phyloP scores from a whole-genome alignment of 2,888 invertebrate species.

The Tetheella fluctuosa region DNA sequence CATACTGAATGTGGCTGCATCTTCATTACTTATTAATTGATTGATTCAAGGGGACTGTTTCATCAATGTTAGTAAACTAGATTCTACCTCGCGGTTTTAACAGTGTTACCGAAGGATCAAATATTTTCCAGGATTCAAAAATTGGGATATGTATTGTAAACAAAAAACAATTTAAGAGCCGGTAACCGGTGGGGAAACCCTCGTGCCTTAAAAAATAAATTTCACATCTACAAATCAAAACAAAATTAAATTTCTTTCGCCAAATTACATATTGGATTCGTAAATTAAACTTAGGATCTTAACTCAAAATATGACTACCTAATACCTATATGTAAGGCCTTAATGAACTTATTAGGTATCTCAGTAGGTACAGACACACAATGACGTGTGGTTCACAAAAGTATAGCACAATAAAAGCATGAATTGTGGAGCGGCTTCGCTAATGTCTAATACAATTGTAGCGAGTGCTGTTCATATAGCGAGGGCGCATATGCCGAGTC shows the following conservation, averaged over 20 bases:
- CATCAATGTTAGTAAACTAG: background rate
- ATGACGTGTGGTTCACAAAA: constrained; percentile 14
- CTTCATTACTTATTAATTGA: constrained; percentile 11
- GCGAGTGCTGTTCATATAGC: constrained; percentile 61
- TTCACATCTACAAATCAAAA: no score
- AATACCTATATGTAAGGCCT: background rate
- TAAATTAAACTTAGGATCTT: no score
- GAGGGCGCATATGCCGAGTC: constrained; percentile 47
- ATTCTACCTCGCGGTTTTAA: background rate
- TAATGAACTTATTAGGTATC: background rate
- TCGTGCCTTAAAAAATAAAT: no score
- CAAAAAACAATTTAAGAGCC: no score
- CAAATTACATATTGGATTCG: no score
- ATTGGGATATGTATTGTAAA: no score
- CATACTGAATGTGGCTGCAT: background rate
- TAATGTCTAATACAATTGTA: constrained; percentile 74
- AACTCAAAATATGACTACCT: no score
- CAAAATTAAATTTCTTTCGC: no score
- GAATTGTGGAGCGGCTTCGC: constrained; percentile 51
- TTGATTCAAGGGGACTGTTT: background rate
- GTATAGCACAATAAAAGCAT: constrained; percentile 44
- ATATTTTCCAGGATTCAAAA: no score
- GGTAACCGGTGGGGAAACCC: no score
- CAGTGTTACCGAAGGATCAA: background rate
- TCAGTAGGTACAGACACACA: background rate